phyloP scores from a whole-genome alignment of 2,113 vertebrate species.

The Nycticorax nycticorax region DNA sequence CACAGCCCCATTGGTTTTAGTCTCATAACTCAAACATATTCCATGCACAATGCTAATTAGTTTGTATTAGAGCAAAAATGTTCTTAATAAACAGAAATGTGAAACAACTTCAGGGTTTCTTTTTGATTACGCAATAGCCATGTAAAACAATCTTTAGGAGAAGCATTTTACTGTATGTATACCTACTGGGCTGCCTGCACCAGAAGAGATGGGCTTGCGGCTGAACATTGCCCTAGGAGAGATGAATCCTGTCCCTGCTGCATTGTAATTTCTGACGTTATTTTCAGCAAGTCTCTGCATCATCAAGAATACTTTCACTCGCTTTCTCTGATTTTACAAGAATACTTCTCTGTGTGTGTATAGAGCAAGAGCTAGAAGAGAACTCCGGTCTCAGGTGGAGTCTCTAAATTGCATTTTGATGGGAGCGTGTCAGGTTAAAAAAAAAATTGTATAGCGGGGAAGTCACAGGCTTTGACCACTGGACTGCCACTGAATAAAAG shows the following conservation, averaged over 20 bases:
- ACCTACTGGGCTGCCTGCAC: neutral
- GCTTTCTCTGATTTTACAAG: neutral
- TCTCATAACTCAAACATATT: neutral
- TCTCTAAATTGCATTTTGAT: neutral
- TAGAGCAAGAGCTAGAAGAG: neutral
- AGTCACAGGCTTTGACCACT: neutral
- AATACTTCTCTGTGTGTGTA: accelerated
- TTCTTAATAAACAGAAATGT: neutral
- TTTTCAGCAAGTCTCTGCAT: neutral
- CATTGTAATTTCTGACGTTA: neutral
- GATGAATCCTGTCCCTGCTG: neutral
- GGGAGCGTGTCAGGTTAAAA: accelerated
- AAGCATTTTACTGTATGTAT: neutral
- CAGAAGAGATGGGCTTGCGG: neutral
- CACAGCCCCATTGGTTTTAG: neutral
- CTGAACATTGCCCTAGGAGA: neutral
- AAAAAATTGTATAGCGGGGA: neutral
- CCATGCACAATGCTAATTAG: neutral
- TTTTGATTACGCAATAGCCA: neutral
- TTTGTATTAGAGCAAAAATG: neutral
- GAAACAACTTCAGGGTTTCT: neutral
- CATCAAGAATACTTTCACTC: neutral
- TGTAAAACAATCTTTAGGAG: neutral
- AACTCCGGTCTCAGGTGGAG: neutral
- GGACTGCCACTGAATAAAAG: neutral